Evolutionary conservation across 2,797 vertebrate species (phyloP), one percentile per base, ranked within the genome.

Genomic region (Aeoliscus strigatus): DNA sequence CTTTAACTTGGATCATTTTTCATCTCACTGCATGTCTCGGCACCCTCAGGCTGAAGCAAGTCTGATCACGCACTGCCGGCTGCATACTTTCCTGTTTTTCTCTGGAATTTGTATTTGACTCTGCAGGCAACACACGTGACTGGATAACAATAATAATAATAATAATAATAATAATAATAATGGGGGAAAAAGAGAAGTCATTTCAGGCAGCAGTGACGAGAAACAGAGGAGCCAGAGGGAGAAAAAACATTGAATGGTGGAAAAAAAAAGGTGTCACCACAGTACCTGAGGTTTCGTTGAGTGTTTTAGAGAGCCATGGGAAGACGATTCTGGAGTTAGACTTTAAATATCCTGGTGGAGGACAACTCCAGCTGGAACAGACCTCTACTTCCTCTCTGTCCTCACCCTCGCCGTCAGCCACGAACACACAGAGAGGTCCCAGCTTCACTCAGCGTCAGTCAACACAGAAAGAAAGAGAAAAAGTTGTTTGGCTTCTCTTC

Each of bases 401-500:
- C 61, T 74, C 61, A 70, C 27, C 58, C 21, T 66, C 62, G 39
- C 45, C 45, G 30, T 11, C 40, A 50, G 34, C 51, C 60, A 61
- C 68, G 35, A 43, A 61, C 59, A 44, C 50, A 49, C 67, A 38
- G 25, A 51, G 59, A 75, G 61, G 30, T 61, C 74, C 57, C 56
- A 63, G 67, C 69, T 77, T 72, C 61, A 29, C 63, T 53, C 51
- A 42, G 44, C 60, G 53, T 50, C 48, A 60, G 8, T 45, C 73
- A 66, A 60, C 74, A 64, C 53, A 58, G 51, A 33, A 34, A 69
- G 72, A 39, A 12, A 51, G 67, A 69, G 74, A 80, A 23, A 75
- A 75, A 80, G 73, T 76, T 77, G 78, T 85, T 88, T 87, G 80
- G 80, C 82, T 84, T 84, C 56, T 75, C 72, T 87, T 90, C 86